Percentiles rank a stretch among this genome's conserved stretches.
phyloP scores from a whole-genome alignment of 2,113 vertebrate species.

The Eublepharis macularius region DNA sequence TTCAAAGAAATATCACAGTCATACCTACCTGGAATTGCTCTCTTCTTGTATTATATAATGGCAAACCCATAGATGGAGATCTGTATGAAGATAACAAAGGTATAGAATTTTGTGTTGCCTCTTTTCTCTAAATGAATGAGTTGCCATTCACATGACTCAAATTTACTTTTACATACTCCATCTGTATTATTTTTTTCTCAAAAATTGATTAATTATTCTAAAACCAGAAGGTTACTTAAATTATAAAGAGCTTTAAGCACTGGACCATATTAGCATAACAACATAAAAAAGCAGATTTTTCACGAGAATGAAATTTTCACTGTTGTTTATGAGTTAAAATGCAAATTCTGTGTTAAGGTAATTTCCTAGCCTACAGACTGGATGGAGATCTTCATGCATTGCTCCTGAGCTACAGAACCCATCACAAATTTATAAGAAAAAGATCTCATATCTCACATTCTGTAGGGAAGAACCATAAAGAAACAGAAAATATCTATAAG shows the following conservation, averaged over 20 bases:
- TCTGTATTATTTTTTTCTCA: not conserved
- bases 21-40: conserved; percentile 17
- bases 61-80: conserved; percentile 15
- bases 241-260: not conserved
- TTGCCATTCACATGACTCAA: not conserved
- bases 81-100: conserved; percentile 42
- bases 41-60: conserved; percentile 54
- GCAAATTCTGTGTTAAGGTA: not conserved
- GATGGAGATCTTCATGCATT: not conserved
- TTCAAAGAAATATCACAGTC: conserved; percentile 59
- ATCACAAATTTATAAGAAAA: not conserved
- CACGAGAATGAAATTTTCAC: too few relatives aligned
- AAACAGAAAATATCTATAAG: not conserved
- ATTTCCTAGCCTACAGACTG: not conserved
- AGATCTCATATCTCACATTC: not conserved
- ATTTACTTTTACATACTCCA: not conserved
- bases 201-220: not conserved
- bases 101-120: conserved; percentile 11
- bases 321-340: not conserved
- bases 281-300: not conserved
- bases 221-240: too few relatives aligned
- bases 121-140: not conserved
- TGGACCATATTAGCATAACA: not conserved
- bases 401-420: not conserved
- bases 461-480: not conserved